Evolutionary conservation across 2,797 vertebrate genomes (phyloP).

Genomic region (Peromyscus attwateri): DNA sequence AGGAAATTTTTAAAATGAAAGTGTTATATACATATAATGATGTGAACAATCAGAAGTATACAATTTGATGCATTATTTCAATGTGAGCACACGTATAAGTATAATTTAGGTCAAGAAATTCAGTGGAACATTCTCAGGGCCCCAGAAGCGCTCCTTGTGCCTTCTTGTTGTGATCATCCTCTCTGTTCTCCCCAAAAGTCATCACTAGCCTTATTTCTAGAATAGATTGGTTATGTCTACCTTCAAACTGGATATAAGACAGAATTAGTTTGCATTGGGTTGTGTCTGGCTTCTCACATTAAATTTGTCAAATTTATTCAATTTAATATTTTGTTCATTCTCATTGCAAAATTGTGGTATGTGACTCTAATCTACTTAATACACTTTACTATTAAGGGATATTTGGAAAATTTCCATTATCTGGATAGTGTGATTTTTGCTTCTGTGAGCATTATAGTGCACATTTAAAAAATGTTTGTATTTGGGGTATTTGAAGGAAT

Average conservation of each 20-base stretch:
- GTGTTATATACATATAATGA: not conserved
- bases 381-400: not conserved
- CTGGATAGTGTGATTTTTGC: not conserved
- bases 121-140: not conserved
- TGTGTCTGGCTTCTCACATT: not conserved
- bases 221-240: not conserved
- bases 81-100: not conserved
- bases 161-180: not conserved
- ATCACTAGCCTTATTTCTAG: not conserved
- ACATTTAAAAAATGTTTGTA: not conserved
- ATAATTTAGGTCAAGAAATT: not conserved
- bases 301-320: not conserved
- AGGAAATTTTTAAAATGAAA: not conserved
- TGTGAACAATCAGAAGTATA: not conserved
- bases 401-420: not conserved
- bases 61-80: not conserved
- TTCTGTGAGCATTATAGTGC: not conserved
- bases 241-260: slow-evolving; percentile 16
- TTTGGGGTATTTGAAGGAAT: not conserved
- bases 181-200: not conserved
- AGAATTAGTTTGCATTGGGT: not conserved
- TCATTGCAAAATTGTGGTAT: not conserved
- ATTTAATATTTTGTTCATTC: not conserved
- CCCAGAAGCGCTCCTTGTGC: not conserved
- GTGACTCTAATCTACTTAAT: not conserved